A percentile compares a stretch with the other conserved stretches of the same genome.
phyloP scores from a whole-genome alignment of 2,113 vertebrate species.

The Ctenodactylus gundi region DNA sequence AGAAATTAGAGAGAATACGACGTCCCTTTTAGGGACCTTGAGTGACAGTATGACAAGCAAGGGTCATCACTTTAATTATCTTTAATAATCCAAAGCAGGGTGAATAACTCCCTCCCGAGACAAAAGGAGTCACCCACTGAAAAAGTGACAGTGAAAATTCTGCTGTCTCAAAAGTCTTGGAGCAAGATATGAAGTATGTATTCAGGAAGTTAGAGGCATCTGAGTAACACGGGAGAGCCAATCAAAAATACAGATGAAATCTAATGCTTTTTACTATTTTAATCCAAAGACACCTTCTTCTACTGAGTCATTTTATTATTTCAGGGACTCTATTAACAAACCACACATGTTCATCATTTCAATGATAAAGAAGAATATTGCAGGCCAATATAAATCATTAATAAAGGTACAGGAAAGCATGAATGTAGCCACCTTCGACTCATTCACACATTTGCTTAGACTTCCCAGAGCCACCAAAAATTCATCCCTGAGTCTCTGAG shows the following conservation, averaged over 20 bases:
- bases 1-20: background rate
- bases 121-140: background rate
- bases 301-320: background rate
- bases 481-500: background rate
- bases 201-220: slow-evolving; percentile 29
- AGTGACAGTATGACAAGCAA: slow-evolving; percentile 39
- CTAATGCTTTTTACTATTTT: background rate
- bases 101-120: slow-evolving; percentile 13
- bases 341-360: background rate
- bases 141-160: slow-evolving; percentile 19
- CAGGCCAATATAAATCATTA: background rate
- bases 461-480: background rate
- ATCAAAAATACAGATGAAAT: slow-evolving; percentile 34
- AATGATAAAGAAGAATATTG: slow-evolving; percentile 18
- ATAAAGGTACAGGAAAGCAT: background rate
- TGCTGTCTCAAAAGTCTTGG: slow-evolving; percentile 45
- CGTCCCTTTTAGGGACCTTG: background rate
- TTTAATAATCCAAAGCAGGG: slow-evolving; percentile 55
- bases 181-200: slow-evolving; percentile 1
- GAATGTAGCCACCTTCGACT: background rate
- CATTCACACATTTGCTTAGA: background rate
- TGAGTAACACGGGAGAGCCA: background rate
- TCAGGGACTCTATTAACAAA: background rate
- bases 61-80: slow-evolving; percentile 66
- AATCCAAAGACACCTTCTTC: background rate